Conservation (phyloP, 2,797 vertebrate genomes). For the Falco cherrug region DNA sequence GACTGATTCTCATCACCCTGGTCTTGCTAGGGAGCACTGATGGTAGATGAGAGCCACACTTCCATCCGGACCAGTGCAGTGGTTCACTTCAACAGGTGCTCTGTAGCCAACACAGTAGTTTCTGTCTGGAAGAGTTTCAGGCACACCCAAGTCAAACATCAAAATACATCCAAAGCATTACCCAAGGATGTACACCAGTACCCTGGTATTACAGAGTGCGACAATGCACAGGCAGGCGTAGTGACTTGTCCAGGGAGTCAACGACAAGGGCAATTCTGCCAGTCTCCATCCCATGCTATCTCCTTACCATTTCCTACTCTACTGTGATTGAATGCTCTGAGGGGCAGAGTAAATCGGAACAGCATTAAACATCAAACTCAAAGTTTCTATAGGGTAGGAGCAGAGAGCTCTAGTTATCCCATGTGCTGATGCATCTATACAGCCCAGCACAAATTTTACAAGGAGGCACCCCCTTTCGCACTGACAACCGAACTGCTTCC, state of each 20-base stretch:
- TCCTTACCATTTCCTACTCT: not conserved
- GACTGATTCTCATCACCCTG: not conserved
- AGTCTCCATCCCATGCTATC: not conserved
- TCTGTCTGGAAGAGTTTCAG: not conserved
- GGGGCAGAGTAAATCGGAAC: not conserved
- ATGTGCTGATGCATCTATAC: not conserved
- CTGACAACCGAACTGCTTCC: not conserved
- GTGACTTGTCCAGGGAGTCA: not conserved
- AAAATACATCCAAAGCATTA: not conserved
- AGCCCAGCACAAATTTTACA: not conserved
- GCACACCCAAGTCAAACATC: not conserved
- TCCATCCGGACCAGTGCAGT: not conserved
- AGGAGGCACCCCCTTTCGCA: fast-evolving
- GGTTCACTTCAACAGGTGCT: not conserved
- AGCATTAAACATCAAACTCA: not conserved
- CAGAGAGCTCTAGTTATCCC: not conserved
- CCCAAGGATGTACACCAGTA: not conserved
- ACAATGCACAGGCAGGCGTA: not conserved
- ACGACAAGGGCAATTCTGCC: not conserved
- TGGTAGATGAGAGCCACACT: not conserved
- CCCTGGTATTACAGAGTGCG: not conserved
- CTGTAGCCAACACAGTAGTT: not conserved
- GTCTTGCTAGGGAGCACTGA: not conserved
- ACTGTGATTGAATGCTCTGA: not conserved
- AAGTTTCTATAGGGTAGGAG: not conserved